phyloP scores from a whole-genome alignment of 2,888 invertebrate species.

The Drosophila heteroneura region DNA sequence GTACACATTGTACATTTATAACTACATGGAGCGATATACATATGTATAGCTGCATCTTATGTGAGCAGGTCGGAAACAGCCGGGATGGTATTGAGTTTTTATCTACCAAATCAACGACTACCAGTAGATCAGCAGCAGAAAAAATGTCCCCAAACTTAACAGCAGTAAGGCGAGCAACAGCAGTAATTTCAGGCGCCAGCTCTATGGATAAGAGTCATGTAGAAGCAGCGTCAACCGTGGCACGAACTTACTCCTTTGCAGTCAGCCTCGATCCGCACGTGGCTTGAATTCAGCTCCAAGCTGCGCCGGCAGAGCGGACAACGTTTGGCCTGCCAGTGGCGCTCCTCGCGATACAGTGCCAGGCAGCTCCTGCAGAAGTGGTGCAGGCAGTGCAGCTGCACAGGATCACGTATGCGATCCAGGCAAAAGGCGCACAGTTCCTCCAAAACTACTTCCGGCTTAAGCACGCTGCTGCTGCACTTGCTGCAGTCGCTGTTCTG shows the following conservation, averaged over 20 bases:
- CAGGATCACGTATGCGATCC: conserved; percentile 46
- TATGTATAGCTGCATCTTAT: background rate
- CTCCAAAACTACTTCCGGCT: background rate
- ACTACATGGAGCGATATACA: background rate
- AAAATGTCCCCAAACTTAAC: conserved; percentile 60
- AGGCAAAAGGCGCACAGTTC: conserved; percentile 60
- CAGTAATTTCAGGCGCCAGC: conserved; percentile 39
- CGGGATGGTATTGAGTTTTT: background rate
- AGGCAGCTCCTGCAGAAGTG: conserved; percentile 57
- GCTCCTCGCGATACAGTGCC: conserved; percentile 42
- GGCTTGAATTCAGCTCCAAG: background rate
- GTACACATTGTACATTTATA: background rate
- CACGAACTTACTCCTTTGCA: conserved; percentile 23
- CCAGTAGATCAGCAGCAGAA: conserved; percentile 61
- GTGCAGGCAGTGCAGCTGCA: conserved; percentile 54
- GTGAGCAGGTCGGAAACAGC: background rate
- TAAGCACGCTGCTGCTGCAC: background rate
- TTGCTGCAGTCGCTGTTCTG: conserved; percentile 7
- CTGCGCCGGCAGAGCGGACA: conserved; percentile 62
- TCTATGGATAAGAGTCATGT: conserved; percentile 19
- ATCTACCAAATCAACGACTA: conserved; percentile 12
- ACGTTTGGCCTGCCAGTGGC: conserved; percentile 51
- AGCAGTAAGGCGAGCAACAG: conserved; percentile 41
- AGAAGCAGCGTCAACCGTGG: background rate
- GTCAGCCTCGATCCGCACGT: background rate